Conservation (phyloP, 1,140 invertebrate species). For the Zaprionus davidi region DNA sequence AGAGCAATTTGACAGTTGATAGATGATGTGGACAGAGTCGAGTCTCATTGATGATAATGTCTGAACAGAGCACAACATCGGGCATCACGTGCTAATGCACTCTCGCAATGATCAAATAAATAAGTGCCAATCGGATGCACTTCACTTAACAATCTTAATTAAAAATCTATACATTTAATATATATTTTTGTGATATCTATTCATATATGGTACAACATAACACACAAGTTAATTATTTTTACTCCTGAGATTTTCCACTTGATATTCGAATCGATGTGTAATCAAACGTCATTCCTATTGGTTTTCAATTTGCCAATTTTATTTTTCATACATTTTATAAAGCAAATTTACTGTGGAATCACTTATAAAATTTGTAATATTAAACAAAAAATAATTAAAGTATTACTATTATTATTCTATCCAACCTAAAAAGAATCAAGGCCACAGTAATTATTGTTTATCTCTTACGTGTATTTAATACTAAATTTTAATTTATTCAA, state of each 20-base stretch:
- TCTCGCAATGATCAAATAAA: not conserved
- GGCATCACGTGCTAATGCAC: not conserved
- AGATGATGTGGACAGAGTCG: conserved; percentile 6
- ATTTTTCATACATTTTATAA: not conserved
- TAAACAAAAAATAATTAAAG: not conserved
- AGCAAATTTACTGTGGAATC: not conserved
- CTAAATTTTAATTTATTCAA: no score
- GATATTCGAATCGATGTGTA: not conserved
- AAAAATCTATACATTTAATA: not conserved
- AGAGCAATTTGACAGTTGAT: not conserved
- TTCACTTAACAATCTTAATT: not conserved
- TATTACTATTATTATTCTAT: not conserved
- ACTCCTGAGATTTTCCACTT: not conserved
- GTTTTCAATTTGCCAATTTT: not conserved
- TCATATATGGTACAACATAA: not conserved
- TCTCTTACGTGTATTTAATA: no score
- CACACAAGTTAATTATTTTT: not conserved
- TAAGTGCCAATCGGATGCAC: not conserved
- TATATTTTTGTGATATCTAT: not conserved
- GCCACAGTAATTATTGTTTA: no score
- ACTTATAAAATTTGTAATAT: not conserved
- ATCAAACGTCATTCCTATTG: not conserved
- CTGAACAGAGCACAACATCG: not conserved
- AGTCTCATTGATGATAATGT: conserved; percentile 13
- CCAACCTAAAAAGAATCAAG: no score